Evolutionary conservation across 2,888 invertebrate species (phyloP), one percentile per base, ranked within the genome.

Genomic region (Ephialtes manifestator): DNA sequence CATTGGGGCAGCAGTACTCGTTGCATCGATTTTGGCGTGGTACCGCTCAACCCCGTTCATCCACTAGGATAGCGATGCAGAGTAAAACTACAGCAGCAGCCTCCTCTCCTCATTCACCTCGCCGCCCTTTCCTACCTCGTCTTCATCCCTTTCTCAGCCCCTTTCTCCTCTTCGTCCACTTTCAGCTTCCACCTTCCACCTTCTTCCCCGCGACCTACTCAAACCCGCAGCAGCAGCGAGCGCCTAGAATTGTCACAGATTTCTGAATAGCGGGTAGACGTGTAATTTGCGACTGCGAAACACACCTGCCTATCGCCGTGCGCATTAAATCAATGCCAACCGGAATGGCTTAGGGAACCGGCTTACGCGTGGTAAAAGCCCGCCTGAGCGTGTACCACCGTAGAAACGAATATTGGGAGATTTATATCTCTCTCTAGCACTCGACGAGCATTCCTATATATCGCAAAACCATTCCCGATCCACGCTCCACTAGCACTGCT

Each of bases 201-300:
- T 43, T 58, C 24, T 15, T 15, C 13, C n/a, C 15, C 35, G 31
- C 65, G 39, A 18, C 18, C 65, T 65, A 15, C 63, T 31, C 35
- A 39, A 63, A 35, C 63, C 63, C 35, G 39, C 63, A 7, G 18
- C 55, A 60, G 53, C 60, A 65, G 51, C 60, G 53, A 79, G 71
- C 74, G 79, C 75, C 83, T 81, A 79, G 88, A 89, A 90, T 91
- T 88, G 89, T 89, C 87, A 86, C 87, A 87, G 87, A 89, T 89
- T 89, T 88, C 87, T 88, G 88, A 89, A 89, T 82, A 87, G 86
- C 71, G 83, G 79, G 84, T 84, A 87, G 88, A 89, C 87, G 88
- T 88, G 89, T 89, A 90, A 90, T 90, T 90, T 89, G 89, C 87
- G 81, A 89, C 83, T 87, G 83, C 86, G 81, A 79, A 88, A 87